Evolutionary conservation across 2,797 vertebrate species (phyloP).

Genomic region (Taeniopygia guttata): DNA sequence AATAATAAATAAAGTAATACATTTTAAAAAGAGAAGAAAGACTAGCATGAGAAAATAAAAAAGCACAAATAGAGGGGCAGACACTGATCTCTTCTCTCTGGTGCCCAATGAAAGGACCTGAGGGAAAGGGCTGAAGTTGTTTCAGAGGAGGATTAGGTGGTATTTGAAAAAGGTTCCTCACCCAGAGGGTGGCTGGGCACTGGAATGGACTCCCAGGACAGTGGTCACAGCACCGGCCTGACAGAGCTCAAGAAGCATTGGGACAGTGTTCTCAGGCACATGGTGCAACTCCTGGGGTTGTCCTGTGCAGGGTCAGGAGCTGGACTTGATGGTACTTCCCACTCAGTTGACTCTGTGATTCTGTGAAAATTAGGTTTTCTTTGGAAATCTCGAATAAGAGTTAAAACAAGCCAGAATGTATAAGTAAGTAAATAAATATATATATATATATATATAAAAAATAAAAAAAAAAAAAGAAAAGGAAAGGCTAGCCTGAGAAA

Average conservation of each 20-base stretch:
- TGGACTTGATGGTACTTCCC: too few relatives aligned
- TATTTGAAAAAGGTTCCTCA: neutral
- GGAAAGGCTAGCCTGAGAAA: neutral
- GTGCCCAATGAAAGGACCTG: accelerated
- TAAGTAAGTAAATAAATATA: neutral
- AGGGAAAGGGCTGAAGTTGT: neutral
- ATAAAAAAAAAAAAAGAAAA: too few relatives aligned
- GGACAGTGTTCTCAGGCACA: neutral
- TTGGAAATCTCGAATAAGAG: neutral
- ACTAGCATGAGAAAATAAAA: neutral
- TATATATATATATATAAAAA: neutral
- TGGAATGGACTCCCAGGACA: neutral
- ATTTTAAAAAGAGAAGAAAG: neutral
- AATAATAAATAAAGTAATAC: neutral
- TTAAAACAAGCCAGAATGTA: neutral
- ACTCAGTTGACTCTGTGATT: neutral
- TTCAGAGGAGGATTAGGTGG: neutral
- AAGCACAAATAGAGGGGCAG: neutral
- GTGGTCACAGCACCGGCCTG: neutral
- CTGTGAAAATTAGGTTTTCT: neutral
- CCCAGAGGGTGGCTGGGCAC: neutral
- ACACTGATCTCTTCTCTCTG: neutral
- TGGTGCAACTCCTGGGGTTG: neutral
- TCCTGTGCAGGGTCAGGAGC: neutral
- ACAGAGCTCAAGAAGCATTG: neutral